Evolutionary conservation across 2,797 vertebrate genomes (phyloP).

Genomic region (Poeciliopsis gracilis): DNA sequence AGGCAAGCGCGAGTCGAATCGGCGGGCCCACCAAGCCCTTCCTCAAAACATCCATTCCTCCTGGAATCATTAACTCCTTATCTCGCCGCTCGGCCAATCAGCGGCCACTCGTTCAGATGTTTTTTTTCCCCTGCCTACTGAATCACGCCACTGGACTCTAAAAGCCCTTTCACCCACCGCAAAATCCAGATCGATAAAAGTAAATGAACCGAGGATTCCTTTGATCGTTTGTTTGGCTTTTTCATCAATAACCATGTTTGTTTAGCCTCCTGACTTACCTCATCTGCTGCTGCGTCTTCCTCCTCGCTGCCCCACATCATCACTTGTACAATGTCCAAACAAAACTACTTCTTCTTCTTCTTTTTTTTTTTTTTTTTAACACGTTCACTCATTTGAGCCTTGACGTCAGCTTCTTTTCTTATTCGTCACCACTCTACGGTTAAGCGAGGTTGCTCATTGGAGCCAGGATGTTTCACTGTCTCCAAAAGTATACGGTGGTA

Average conservation of each 20-base stretch:
- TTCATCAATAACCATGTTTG: constrained; percentile 65
- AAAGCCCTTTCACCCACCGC: constrained; percentile 63
- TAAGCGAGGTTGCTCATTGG: constrained; percentile 45
- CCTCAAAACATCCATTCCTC: constrained; percentile 55
- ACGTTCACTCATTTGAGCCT: constrained; percentile 1
- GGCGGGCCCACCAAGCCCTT: constrained; percentile 28
- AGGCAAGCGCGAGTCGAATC: constrained; percentile 29
- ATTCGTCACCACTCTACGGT: constrained; percentile 45
- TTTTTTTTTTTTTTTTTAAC: not conserved
- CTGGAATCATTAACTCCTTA: constrained; percentile 76
- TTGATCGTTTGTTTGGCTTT: constrained; percentile 62
- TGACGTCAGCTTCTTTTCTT: not conserved
- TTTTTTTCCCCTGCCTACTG: constrained; percentile 52
- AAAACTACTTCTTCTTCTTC: not conserved
- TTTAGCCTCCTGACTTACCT: constrained; percentile 30
- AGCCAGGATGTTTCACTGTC: constrained; percentile 51
- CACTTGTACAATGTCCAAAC: constrained; percentile 9
- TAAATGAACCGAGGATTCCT: constrained; percentile 64
- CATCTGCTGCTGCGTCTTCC: constrained; percentile 15
- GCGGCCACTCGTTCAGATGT: constrained; percentile 44
- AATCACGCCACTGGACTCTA: constrained; percentile 63
- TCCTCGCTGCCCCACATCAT: constrained; percentile 19
- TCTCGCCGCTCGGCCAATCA: constrained; percentile 59
- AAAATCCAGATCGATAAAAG: constrained; percentile 58
- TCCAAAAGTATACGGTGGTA: constrained; percentile 65